A percentile compares a stretch with the other conserved stretches of the same genome.
These are phyloP conservation scores for Marronus borbonicus DNA, from an alignment of 2,888 invertebrate genomes.

Conservation along the genomic window DNA sequence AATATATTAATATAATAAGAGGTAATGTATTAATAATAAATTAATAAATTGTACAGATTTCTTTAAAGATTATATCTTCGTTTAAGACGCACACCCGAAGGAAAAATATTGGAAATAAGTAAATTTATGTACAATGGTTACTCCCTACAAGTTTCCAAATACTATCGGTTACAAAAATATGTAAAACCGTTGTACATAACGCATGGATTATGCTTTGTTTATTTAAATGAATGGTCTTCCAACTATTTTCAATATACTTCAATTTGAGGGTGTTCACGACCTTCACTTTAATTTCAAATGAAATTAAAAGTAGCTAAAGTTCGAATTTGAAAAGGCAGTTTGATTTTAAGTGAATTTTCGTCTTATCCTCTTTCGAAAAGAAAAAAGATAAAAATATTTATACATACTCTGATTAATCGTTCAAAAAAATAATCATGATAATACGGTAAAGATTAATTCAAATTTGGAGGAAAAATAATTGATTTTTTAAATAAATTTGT, in stretches of 20 bases:
- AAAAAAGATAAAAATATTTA: not conserved
- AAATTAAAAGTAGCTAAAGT: not conserved
- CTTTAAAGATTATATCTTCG: not conserved
- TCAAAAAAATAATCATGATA: constrained; percentile 45
- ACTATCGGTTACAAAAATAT: not conserved
- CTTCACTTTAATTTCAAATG: not conserved
- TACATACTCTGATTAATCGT: constrained; percentile 9
- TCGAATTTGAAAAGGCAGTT: not conserved
- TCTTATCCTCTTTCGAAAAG: not conserved
- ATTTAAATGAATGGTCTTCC: constrained; percentile 66
- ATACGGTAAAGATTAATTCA: constrained; percentile 34
- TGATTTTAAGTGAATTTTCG: not conserved
- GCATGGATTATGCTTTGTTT: constrained; percentile 59
- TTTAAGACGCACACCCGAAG: not conserved
- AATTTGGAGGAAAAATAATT: constrained; percentile 33
- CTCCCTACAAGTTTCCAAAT: not conserved
- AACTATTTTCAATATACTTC: constrained; percentile 62
- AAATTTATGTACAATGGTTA: too few relatives aligned
- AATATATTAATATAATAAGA: constrained; percentile 23
- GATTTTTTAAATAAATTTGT: constrained; percentile 58
- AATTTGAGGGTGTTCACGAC: constrained; percentile 49
- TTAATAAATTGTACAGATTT: constrained; percentile 29
- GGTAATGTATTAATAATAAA: constrained; percentile 47
- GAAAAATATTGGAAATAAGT: constrained; percentile 23
- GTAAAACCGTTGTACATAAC: constrained; percentile 54